Base-by-base conservation (phyloP, 2,888 invertebrate species). In the Chromoteleia sp. region DNA sequence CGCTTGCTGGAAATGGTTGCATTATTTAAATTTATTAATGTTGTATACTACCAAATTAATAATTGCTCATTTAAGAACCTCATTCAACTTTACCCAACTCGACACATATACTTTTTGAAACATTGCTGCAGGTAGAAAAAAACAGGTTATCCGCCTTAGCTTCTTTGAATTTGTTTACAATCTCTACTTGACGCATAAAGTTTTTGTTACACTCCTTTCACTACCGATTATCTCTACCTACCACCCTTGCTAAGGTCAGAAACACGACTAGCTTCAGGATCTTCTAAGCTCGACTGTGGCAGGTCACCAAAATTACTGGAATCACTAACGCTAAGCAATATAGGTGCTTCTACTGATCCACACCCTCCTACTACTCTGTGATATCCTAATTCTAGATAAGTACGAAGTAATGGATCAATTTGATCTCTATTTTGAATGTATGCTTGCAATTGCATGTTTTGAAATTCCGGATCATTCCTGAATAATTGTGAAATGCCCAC, bases 131-230 rank as follows among this genome's bases (percentile, higher is more conserved):
- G 7, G 39, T 39, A 39, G 39, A 39, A 39, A 39, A 10, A 39
- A 39, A 39, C 39, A 39, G 39, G 10, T 39, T 39, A 39, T 8
- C 39, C 39, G 7, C 39, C 39, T 39, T 39, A 39, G 7, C 39
- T 39, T 39, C 39, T 39, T 39, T 10, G 7, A 39, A 39, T 10
- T 39, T 39, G 39, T 8, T 43, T 14, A 43, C 43, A 43, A 43
- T 15, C 15, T 15, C 43, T 15, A 43, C 43, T 43, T 43, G 43
- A 43, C 2, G 43, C 43, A 43, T 43, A 43, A 43, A 7, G 43
- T 43, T 43, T 43, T 43, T 43, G 43, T 43, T 43, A 43, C 15
- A 43, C 43, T 43, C 15, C 43, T 43, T 43, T 43, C 43, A 43
- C 15, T 43, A 43, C 43, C 12, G 43, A 43, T 43, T 43, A 43